These are phyloP conservation scores for Brachyhypopomus occidentalis DNA, from an alignment of 2,113 vertebrate genomes.

Conservation along the genomic window DNA sequence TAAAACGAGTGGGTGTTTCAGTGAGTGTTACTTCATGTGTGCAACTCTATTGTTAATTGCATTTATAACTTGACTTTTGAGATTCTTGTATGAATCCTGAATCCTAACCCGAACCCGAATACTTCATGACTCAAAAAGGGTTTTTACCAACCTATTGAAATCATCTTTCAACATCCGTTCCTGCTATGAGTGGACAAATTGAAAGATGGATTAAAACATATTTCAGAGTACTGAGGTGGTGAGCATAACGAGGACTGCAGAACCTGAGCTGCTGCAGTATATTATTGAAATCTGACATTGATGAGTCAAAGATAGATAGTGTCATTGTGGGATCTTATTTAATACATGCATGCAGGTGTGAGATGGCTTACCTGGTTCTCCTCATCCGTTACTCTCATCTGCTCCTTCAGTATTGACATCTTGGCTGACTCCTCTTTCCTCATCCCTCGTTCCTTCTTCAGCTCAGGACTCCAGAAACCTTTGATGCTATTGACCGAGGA, in stretches of 20 bases:
- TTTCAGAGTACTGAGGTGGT: not conserved
- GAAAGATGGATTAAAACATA: not conserved
- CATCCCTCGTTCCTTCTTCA: constrained; percentile 86
- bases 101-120: too few relatives aligned
- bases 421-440: constrained; percentile 87
- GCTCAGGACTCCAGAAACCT: constrained; percentile 93
- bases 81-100: too few relatives aligned
- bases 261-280: not conserved
- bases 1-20: too few relatives aligned
- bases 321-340: not conserved
- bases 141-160: not conserved
- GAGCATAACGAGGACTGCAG: not conserved
- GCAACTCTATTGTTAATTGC: too few relatives aligned
- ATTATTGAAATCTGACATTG: not conserved
- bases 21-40: too few relatives aligned
- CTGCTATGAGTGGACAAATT: not conserved
- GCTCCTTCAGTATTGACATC: constrained; percentile 86
- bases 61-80: too few relatives aligned
- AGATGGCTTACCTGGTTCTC: constrained; percentile 84
- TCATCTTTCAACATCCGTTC: not conserved
- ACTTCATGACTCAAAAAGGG: too few relatives aligned
- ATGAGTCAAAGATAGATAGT: not conserved
- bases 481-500: constrained; percentile 87
- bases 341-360: not conserved
- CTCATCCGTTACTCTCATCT: constrained; percentile 87